Evolutionary conservation across 2,888 invertebrate species (phyloP), one percentile per base, ranked within the genome.

Genomic region (Andrena bucephala): DNA sequence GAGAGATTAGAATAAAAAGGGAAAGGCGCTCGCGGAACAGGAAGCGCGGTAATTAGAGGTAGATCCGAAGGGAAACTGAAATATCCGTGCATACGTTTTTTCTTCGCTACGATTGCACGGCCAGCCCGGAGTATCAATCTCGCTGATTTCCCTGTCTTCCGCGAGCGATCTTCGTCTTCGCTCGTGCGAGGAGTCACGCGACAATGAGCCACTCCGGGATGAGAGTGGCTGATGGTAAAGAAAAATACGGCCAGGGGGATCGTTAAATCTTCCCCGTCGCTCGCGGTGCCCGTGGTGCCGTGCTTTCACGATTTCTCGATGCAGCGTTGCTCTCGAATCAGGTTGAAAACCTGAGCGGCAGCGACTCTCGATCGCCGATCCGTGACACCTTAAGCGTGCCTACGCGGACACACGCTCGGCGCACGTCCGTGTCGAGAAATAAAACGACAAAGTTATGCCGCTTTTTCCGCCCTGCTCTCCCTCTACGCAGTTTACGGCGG

Each of bases 301-400:
- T 71, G 82, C 85, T 85, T 85, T 85, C 85, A 85, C 85, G 85
- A 85, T 88, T 84, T 88, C 88, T 87, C 89, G 85, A 88, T 83
- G 52, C 70, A 78, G 75, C 71, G 62, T 77, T 70, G 81, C 84
- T 85, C 84, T 87, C 81, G 81, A 86, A 87, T 85, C 87, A 76
- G 77, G 84, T 86, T 86, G 81, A 85, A 85, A 81, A 85, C 72
- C 60, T 42, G 67, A 73, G 81, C 74, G 68, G 31, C 29, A 69
- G 50, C 52, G 72, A 75, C 76, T 82, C 83, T 83, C 82, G 78
- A 85, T 86, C 82, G 74, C 29, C 82, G 80, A 87, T 85, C 82
- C 74, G 79, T 77, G 86, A 85, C 86, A 85, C 74, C 78, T 85
- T 72, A 80, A 84, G 76, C 81, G 70, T 75, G 71, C 48, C 65